These are phyloP conservation scores for Psilopogon haemacephalus DNA, from an alignment of 2,113 vertebrate species.

Conservation along the genomic window DNA sequence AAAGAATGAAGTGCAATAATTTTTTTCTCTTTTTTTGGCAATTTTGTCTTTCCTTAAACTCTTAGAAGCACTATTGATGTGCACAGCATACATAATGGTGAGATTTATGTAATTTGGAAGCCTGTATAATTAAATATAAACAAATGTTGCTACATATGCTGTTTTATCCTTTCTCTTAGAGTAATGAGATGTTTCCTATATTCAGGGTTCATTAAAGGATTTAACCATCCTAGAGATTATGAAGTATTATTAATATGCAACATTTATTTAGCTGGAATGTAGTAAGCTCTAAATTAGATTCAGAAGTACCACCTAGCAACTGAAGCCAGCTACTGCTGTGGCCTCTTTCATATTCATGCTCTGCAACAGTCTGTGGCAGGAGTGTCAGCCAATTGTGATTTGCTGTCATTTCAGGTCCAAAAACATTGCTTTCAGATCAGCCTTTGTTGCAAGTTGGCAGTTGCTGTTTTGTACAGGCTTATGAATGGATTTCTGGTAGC, in stretches of 20 bases:
- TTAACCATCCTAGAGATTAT: not conserved
- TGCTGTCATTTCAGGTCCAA: not conserved
- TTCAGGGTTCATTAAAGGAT: not conserved
- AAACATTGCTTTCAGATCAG: not conserved
- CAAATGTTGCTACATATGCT: not conserved
- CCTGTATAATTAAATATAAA: not conserved
- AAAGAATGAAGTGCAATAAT: not conserved
- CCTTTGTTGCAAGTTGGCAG: not conserved
- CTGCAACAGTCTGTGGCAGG: not conserved
- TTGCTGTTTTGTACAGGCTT: not conserved
- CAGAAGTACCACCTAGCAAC: not conserved
- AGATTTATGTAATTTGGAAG: not conserved
- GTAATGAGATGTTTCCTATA: not conserved
- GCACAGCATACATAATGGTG: not conserved
- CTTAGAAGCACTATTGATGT: not conserved
- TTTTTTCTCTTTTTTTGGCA: not conserved
- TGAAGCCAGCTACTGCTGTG: not conserved
- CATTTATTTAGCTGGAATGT: not conserved
- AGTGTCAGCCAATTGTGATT: not conserved
- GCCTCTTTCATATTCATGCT: not conserved
- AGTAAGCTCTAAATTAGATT: not conserved
- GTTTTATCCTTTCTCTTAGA: not conserved
- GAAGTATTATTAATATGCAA: not conserved
- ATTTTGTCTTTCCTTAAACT: not conserved
- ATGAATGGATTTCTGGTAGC: not conserved